phyloP scores from a whole-genome alignment of 2,888 invertebrate genomes.

The Archips crataeganus region DNA sequence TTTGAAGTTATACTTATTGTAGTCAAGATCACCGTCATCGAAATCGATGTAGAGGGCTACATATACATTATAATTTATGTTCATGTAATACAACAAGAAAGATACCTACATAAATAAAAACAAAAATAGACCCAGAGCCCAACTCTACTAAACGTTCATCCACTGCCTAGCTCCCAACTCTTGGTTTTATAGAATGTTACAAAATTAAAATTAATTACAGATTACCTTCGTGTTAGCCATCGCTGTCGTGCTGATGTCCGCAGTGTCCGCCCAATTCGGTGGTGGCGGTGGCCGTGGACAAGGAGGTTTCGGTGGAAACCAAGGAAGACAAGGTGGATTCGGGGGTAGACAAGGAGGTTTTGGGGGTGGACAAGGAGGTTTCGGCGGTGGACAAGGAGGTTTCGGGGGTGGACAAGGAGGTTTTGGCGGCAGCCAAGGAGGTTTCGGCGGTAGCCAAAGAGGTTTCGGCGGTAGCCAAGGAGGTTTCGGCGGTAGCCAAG shows the following conservation, averaged over 20 bases:
- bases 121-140: too few species aligned
- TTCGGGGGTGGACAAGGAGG: slow-evolving; percentile 35
- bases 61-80: too few species aligned
- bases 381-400: slow-evolving; percentile 44
- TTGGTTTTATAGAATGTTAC: too few species aligned
- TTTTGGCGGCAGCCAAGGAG: slow-evolving; percentile 28
- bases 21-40: too few species aligned
- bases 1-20: too few species aligned
- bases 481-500: slow-evolving; percentile 41
- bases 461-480: slow-evolving; percentile 40
- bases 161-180: background rate
- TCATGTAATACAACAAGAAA: too few species aligned
- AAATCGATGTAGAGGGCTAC: too few species aligned
- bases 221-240: slow-evolving; percentile 21
- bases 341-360: slow-evolving; percentile 37
- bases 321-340: slow-evolving; percentile 40
- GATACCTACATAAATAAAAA: too few species aligned
- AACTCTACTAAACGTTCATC: too few species aligned
- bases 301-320: too few species aligned
- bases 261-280: slow-evolving; percentile 30
- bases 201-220: slow-evolving; percentile 13
- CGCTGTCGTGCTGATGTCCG: slow-evolving; percentile 16
- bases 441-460: slow-evolving; percentile 46
- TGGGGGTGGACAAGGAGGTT: slow-evolving; percentile 38
- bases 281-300: slow-evolving; percentile 40